phyloP scores from a whole-genome alignment of 2,888 invertebrate species.

The Cosmorhoe ocellata region DNA sequence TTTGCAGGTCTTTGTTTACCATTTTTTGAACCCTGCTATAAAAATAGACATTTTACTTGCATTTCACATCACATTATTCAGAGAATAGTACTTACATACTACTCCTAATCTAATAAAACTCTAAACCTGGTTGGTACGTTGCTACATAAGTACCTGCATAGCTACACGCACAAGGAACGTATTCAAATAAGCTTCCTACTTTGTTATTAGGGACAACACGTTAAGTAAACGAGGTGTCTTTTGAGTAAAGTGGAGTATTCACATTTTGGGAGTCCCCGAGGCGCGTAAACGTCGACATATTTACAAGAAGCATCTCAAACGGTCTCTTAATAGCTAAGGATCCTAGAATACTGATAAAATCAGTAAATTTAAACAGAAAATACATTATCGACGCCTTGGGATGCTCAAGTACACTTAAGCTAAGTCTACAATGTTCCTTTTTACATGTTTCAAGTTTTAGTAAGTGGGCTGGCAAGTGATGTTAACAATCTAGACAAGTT shows the following conservation, averaged over 20 bases:
- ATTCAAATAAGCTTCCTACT: slow-evolving; percentile 11
- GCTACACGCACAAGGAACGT: slow-evolving; percentile 1
- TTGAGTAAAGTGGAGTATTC: slow-evolving; percentile 28
- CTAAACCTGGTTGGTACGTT: too few relatives aligned
- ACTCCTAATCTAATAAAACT: too few relatives aligned
- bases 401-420: background rate
- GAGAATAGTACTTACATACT: too few relatives aligned
- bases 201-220: slow-evolving; percentile 11
- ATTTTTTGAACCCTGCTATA: too few relatives aligned
- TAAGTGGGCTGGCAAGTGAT: background rate
- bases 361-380: background rate
- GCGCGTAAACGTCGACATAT: slow-evolving; percentile 26
- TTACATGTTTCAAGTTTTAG: background rate
- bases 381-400: background rate
- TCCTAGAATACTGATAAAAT: slow-evolving; percentile 27
- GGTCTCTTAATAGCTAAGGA: slow-evolving; percentile 19
- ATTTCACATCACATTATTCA: too few relatives aligned
- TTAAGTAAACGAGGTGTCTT: slow-evolving; percentile 27
- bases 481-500: background rate
- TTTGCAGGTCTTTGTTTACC: too few relatives aligned
- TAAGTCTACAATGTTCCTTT: background rate
- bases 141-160: too few relatives aligned
- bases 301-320: slow-evolving; percentile 25
- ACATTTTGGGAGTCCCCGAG: slow-evolving; percentile 27
- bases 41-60: too few relatives aligned